These are phyloP conservation scores for Tachyglossus aculeatus DNA, from an alignment of 2,797 vertebrate species.

Conservation along the genomic window DNA sequence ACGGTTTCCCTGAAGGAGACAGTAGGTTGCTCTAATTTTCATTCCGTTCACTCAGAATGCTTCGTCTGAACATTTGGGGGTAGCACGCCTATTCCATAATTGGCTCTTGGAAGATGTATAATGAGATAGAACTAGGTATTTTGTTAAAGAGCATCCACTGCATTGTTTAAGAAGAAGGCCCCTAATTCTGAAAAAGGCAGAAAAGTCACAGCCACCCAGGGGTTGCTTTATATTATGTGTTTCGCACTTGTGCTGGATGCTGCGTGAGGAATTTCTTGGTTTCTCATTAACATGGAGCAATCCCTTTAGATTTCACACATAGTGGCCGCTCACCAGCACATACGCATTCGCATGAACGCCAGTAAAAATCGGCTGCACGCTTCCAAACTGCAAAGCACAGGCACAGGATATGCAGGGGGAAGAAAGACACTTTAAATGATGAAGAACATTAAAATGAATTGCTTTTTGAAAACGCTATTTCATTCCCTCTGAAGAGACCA, in stretches of 20 bases:
- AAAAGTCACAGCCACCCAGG: constrained; percentile 55
- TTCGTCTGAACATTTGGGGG: constrained; percentile 4
- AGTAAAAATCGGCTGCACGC: constrained; percentile 26
- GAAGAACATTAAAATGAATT: constrained; percentile 14
- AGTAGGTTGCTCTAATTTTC: constrained; percentile 12
- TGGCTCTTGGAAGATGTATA: constrained; percentile 24
- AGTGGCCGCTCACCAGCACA: constrained; percentile 61
- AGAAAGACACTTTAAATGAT: constrained; percentile 7
- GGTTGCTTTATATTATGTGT: constrained; percentile 71
- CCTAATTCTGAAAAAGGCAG: constrained; percentile 53
- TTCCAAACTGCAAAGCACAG: constrained; percentile 35
- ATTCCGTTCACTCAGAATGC: constrained; percentile 28
- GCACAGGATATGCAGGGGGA: neutral
- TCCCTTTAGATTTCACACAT: constrained; percentile 68
- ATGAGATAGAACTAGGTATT: constrained; percentile 4
- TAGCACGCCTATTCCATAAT: neutral
- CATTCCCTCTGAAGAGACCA: neutral
- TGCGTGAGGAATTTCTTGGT: constrained; percentile 67
- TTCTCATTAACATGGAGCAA: constrained; percentile 70
- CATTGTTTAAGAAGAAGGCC: constrained; percentile 8
- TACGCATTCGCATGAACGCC: constrained; percentile 44
- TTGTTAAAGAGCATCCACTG: constrained; percentile 10
- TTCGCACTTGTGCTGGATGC: constrained; percentile 66
- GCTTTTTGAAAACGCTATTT: neutral
- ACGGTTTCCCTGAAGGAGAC: constrained; percentile 32